Evolutionary conservation across 2,888 invertebrate genomes (phyloP).

Genomic region (Palloptera scutellata): DNA sequence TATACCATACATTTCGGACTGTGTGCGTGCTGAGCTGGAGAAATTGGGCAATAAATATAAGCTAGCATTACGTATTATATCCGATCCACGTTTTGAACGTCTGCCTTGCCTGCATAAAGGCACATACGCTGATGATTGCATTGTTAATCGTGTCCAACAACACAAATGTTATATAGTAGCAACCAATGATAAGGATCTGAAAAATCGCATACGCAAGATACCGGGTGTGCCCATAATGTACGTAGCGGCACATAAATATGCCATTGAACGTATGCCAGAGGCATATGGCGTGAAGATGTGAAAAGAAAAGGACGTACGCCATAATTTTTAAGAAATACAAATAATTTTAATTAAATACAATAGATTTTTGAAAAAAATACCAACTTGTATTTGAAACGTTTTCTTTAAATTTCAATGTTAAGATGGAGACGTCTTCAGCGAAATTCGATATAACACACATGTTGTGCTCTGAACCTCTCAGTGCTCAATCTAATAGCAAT

Average conservation of each 20-base stretch:
- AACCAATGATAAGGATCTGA: constrained; percentile 97
- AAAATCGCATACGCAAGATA: constrained; percentile 93
- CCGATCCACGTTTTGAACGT: constrained; percentile 93
- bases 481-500: too few relatives aligned
- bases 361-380: too few relatives aligned
- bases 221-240: constrained; percentile 99
- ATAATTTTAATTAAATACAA: too few relatives aligned
- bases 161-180: constrained; percentile 99
- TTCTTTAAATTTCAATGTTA: too few relatives aligned
- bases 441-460: too few relatives aligned
- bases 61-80: constrained; percentile 92
- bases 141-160: constrained; percentile 94
- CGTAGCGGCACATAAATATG: constrained; percentile 89
- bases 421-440: too few relatives aligned
- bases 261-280: constrained; percentile 99
- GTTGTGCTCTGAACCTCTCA: too few relatives aligned
- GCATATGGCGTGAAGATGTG: constrained; percentile 84
- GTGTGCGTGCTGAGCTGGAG: constrained; percentile 96
- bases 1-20: constrained; percentile 97
- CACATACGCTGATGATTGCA: constrained; percentile 98
- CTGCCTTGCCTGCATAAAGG: constrained; percentile 95
- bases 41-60: constrained; percentile 95
- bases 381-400: too few relatives aligned
- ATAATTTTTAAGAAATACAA: too few relatives aligned
- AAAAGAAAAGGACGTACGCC: neutral